Conservation (phyloP, 2,888 invertebrate genomes). For the Drosophila borborema region DNA sequence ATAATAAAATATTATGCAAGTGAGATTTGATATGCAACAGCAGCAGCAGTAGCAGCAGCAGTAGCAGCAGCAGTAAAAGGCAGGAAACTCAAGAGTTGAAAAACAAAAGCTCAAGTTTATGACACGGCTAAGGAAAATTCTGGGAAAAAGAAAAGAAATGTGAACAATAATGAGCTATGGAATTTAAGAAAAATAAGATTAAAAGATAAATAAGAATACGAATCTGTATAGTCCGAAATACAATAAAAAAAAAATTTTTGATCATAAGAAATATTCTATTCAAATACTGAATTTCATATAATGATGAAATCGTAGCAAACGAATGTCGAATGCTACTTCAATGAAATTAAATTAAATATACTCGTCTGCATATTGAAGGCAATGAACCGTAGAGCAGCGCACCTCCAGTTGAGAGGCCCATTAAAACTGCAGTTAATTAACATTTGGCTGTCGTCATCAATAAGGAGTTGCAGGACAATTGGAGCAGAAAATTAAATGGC, state of each 20-base stretch:
- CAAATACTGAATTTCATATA: background rate
- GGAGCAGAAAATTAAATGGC: slow-evolving; percentile 66
- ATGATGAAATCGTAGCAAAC: background rate
- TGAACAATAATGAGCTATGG: slow-evolving; percentile 13
- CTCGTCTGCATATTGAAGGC: slow-evolving; percentile 20
- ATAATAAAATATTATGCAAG: slow-evolving; percentile 76
- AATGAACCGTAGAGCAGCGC: slow-evolving; percentile 2
- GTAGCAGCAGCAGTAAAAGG: slow-evolving; percentile 40
- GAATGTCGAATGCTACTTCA: background rate
- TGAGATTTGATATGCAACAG: slow-evolving; percentile 57
- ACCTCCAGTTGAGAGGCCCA: slow-evolving; percentile 3
- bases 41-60: slow-evolving; percentile 26
- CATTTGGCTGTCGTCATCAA: slow-evolving; percentile 34
- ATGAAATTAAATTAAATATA: slow-evolving; percentile 13
- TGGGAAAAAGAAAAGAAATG: background rate
- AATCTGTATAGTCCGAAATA: too few species aligned
- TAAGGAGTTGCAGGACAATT: slow-evolving; percentile 36
- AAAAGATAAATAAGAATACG: background rate
- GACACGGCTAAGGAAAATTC: background rate
- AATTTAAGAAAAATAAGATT: background rate
- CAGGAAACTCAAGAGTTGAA: slow-evolving; percentile 11
- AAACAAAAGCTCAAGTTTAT: slow-evolving; percentile 37
- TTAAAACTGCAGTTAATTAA: slow-evolving; percentile 43
- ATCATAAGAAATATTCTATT: background rate
- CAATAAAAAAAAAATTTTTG: background rate